A percentile compares a stretch with the other conserved stretches of the same genome.
These are phyloP conservation scores for Larimichthys crocea DNA, from an alignment of 2,113 vertebrate genomes.

Conservation along the genomic window DNA sequence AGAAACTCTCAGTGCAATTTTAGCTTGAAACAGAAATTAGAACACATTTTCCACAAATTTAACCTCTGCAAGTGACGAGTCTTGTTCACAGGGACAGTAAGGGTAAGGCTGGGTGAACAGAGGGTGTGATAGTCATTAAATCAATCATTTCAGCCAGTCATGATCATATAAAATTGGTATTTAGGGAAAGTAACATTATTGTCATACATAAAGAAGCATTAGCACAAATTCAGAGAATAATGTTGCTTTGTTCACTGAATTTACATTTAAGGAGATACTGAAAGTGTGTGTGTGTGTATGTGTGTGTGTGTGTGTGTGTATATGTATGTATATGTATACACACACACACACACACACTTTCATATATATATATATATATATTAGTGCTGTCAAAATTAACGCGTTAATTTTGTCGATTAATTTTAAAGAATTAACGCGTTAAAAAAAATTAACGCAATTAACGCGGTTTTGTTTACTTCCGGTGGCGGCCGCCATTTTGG, in stretches of 20 bases:
- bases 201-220: neutral
- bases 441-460: no score
- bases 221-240: neutral
- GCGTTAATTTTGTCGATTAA: no score
- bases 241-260: neutral
- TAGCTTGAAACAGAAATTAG: neutral
- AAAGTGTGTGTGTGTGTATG: neutral
- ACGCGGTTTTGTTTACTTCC: no score
- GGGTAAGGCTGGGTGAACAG: neutral
- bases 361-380: no score
- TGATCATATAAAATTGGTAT: neutral
- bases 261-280: neutral
- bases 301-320: no score
- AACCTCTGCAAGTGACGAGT: neutral
- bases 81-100: neutral
- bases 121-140: neutral
- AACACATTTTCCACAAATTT: slow-evolving; percentile 33
- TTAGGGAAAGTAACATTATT: neutral
- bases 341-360: no score
- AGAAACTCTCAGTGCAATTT: neutral
- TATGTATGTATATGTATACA: no score
- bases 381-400: no score
- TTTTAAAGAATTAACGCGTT: no score
- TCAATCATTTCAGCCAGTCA: neutral
- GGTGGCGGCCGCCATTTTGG: no score